These are phyloP conservation scores for Triplophysa tibetana DNA, from an alignment of 2,113 vertebrate genomes.

Conservation along the genomic window DNA sequence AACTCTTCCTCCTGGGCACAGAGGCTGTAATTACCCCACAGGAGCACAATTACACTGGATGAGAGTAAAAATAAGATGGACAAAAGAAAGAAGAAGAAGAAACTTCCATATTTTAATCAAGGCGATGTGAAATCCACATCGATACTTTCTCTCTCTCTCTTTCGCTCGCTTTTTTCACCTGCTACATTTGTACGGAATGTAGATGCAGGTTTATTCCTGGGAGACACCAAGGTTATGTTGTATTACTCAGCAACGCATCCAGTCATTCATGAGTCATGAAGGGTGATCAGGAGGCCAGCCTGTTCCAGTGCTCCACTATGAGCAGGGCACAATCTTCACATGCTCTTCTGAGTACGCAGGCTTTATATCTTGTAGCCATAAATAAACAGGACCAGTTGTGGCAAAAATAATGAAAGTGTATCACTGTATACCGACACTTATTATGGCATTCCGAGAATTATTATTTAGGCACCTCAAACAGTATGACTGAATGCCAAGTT, in stretches of 20 bases:
- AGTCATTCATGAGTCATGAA: slow-evolving; percentile 28
- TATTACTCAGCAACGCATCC: slow-evolving; percentile 39
- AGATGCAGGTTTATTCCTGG: slow-evolving; percentile 22
- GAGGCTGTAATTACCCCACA: slow-evolving; percentile 37
- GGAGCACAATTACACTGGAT: slow-evolving; percentile 11
- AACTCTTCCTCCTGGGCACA: background rate
- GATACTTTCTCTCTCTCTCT: background rate
- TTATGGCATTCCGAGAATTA: no score
- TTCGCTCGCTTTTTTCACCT: background rate
- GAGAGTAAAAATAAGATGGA: background rate
- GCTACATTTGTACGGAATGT: background rate
- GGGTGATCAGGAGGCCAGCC: slow-evolving; percentile 20
- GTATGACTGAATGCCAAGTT: no score
- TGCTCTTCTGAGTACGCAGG: background rate
- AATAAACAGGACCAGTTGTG: background rate
- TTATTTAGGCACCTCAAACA: no score
- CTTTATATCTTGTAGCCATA: background rate
- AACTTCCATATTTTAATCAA: slow-evolving; percentile 9
- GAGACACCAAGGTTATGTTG: slow-evolving; percentile 27
- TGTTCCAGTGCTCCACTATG: slow-evolving; percentile 21
- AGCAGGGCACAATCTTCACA: background rate
- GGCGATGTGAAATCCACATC: background rate
- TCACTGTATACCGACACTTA: background rate
- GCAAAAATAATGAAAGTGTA: background rate
- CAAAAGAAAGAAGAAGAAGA: background rate